Evolutionary conservation across 2,113 vertebrate genomes (phyloP), one percentile per base, ranked within the genome.

Genomic region (Gymnobelideus leadbeateri): DNA sequence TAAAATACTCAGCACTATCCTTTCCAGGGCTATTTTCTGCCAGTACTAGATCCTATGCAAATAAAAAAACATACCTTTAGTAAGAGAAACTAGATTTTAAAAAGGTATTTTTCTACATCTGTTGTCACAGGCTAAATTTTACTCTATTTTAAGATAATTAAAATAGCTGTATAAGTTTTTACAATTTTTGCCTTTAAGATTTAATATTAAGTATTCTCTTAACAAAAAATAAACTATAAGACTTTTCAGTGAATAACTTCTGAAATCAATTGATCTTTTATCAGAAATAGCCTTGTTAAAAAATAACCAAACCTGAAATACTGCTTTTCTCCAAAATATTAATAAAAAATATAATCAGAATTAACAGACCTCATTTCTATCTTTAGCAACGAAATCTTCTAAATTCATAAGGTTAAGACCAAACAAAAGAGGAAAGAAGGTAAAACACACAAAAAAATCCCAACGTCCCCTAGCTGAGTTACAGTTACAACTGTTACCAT

Each of bases 21-120:
- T 95, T 98, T 54, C 99, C 99, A 89, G 99, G 99, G 97, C 99
- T 99, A 94, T 99, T 99, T 99, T 99, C 99, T 98, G 99, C 99
- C 95, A 99, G 97, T 19, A 99, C 98, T 93, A 99, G 98, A 94
- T 97, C 98, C 99, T 99, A 98, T 90, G 94, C 61, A 97, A 97
- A 98, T 25, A 98, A 98, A 96, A 92, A 94, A 91, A 51, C 12
- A 97, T 23, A 43, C 16, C 19, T 8, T n/a, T 0, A 95, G 46
- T 50, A 95, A 91, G 90, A 95, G 92, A 96, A 96, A n/a, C 4
- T 25, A 51, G 11, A 92, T 28, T 96, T 91, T n/a, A 95, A 94
- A 96, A 84, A 77, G n/a, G 7, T 91, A 94, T 92, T 55, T 95
- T 57, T 57, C 50, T 94, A 50, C 19, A 14, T 50, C 55, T 91